phyloP scores from a whole-genome alignment of 2,113 vertebrate species.

The Pantherophis guttatus region DNA sequence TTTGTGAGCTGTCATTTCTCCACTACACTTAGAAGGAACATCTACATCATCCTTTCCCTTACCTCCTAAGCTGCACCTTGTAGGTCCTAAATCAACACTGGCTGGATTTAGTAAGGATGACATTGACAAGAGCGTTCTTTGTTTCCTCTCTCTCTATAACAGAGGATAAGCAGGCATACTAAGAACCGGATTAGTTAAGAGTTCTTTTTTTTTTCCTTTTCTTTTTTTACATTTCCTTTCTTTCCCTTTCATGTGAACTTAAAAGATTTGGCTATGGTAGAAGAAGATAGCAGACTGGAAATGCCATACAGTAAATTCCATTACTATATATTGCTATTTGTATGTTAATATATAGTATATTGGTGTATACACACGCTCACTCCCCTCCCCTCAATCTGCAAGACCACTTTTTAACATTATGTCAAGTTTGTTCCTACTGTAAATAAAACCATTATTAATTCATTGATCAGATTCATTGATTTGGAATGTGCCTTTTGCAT shows the following conservation, averaged over 20 bases:
- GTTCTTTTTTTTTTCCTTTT: neutral
- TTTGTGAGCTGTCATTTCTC: neutral
- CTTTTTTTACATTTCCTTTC: neutral
- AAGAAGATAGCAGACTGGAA: neutral
- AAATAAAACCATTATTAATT: neutral
- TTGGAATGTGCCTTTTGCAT: constrained; percentile 19
- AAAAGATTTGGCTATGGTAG: neutral
- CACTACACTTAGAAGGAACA: neutral
- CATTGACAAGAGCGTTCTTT: neutral
- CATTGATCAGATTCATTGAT: neutral
- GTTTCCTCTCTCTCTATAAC: neutral
- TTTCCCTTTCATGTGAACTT: neutral
- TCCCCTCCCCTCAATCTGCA: neutral
- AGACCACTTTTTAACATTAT: neutral
- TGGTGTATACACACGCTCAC: neutral
- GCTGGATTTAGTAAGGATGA: neutral
- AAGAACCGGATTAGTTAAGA: neutral
- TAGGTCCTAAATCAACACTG: neutral
- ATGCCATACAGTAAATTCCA: neutral
- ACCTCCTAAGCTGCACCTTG: neutral
- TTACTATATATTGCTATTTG: neutral
- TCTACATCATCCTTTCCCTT: neutral
- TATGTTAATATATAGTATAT: neutral
- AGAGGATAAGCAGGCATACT: neutral
- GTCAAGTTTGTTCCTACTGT: neutral